Percentiles rank a stretch among this genome's conserved stretches.
Evolutionary conservation across 1,140 invertebrate species (phyloP).

Genomic region (Venturia canescens): DNA sequence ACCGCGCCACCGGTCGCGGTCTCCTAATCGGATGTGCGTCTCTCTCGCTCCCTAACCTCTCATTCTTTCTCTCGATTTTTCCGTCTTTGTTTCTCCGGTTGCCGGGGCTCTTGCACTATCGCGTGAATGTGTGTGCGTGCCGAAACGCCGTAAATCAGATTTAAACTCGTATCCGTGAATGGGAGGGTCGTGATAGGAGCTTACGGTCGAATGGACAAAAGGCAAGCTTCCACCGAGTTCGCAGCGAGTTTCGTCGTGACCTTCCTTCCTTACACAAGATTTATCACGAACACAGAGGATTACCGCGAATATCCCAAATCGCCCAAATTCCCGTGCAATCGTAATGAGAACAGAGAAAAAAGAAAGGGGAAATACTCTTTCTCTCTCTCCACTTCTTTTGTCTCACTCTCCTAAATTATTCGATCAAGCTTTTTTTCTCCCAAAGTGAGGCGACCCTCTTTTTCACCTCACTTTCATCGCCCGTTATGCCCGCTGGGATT

Average conservation of each 20-base stretch:
- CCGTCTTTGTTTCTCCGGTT: neutral
- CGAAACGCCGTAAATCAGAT: slow-evolving; percentile 10
- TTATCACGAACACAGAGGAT: slow-evolving; percentile 8
- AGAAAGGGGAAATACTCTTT: neutral
- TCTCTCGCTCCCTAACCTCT: too few species aligned
- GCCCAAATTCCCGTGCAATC: too few species aligned
- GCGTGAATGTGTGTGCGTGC: neutral
- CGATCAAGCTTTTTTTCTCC: too few species aligned
- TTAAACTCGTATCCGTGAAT: slow-evolving; percentile 25
- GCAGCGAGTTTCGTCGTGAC: neutral
- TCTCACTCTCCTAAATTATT: too few species aligned
- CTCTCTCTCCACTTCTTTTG: neutral
- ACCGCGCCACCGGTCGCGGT: neutral
- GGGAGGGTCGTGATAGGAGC: slow-evolving; percentile 16
- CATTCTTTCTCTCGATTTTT: too few species aligned
- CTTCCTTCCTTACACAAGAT: neutral
- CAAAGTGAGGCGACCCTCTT: too few species aligned
- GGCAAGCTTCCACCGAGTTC: slow-evolving; percentile 8
- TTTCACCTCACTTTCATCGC: too few species aligned
- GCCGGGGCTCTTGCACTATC: neutral
- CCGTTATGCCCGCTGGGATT: too few species aligned
- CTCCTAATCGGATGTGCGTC: neutral
- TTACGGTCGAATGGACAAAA: slow-evolving; percentile 20
- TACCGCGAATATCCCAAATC: too few species aligned
- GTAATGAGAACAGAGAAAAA: too few species aligned